Conservation (phyloP, 1,140 invertebrate genomes). For the Ostrea denselamellosa region DNA sequence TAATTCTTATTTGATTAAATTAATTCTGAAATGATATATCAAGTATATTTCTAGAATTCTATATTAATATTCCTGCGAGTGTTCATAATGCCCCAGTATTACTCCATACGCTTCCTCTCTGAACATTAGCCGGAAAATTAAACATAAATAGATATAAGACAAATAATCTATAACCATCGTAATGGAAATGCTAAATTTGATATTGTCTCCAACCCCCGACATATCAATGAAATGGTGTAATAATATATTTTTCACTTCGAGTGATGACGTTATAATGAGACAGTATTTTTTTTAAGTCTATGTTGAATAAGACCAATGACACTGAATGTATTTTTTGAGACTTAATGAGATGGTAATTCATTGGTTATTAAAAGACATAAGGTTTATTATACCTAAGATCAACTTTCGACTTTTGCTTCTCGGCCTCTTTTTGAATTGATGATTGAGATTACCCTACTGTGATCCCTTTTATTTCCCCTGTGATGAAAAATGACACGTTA, state of each 20-base stretch:
- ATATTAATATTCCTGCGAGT: not conserved
- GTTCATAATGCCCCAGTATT: not conserved
- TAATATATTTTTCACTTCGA: not conserved
- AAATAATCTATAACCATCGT: not conserved
- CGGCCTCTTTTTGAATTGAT: not conserved
- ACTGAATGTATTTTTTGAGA: not conserved
- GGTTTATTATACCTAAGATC: constrained; percentile 13
- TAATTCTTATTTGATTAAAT: constrained; percentile 37
- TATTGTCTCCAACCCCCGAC: not conserved
- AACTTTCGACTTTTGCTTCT: constrained; percentile 27
- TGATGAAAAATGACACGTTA: constrained; percentile 46
- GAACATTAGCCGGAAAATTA: not conserved
- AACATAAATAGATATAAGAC: not conserved
- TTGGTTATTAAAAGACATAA: constrained; percentile 9
- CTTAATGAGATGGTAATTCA: constrained; percentile 18
- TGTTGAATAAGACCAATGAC: no score
- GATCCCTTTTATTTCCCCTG: not conserved
- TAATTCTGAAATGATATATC: constrained; percentile 34
- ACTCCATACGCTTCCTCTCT: not conserved
- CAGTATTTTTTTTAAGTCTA: no score
- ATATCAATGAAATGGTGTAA: not conserved
- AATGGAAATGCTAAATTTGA: not conserved
- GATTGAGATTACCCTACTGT: not conserved
- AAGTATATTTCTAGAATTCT: constrained; percentile 1
- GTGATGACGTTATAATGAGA: no score